These are phyloP conservation scores for Dynastes hyllus DNA, from an alignment of 2,888 invertebrate species.

Conservation along the genomic window DNA sequence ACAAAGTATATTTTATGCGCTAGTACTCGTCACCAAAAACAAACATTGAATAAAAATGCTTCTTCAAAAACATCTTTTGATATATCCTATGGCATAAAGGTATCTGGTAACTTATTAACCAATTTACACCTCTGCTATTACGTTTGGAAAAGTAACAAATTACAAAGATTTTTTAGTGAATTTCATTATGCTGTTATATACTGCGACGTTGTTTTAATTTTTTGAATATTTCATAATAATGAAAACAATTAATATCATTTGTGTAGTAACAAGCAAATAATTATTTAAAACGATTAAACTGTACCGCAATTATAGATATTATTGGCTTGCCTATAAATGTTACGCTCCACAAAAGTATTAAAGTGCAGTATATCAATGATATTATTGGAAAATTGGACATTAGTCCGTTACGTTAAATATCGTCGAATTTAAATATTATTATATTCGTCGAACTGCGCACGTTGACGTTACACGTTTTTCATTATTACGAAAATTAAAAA, in stretches of 20 bases:
- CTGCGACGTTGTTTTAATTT: too few species aligned
- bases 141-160: too few species aligned
- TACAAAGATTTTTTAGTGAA: too few species aligned
- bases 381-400: slow-evolving; percentile 31
- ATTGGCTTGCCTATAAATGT: slow-evolving; percentile 17
- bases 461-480: background rate
- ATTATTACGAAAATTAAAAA: slow-evolving; percentile 40
- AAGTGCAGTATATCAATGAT: slow-evolving; percentile 18
- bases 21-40: slow-evolving; percentile 11
- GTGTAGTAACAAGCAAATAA: background rate
- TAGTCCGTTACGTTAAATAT: slow-evolving; percentile 23
- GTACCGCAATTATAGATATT: slow-evolving; percentile 2
- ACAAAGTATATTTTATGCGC: slow-evolving; percentile 12
- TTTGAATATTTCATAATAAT: too few species aligned
- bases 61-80: background rate
- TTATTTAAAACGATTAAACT: slow-evolving; percentile 11
- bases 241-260: background rate
- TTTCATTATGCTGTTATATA: too few species aligned
- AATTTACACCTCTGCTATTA: too few species aligned
- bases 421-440: slow-evolving; percentile 33
- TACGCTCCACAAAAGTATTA: slow-evolving; percentile 35
- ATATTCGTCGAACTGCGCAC: slow-evolving; percentile 23
- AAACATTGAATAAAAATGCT: slow-evolving; percentile 12
- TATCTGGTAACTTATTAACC: background rate
- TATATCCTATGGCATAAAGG: background rate